Conservation (phyloP, 2,888 invertebrate species). For the Phanerotoma sp. region DNA sequence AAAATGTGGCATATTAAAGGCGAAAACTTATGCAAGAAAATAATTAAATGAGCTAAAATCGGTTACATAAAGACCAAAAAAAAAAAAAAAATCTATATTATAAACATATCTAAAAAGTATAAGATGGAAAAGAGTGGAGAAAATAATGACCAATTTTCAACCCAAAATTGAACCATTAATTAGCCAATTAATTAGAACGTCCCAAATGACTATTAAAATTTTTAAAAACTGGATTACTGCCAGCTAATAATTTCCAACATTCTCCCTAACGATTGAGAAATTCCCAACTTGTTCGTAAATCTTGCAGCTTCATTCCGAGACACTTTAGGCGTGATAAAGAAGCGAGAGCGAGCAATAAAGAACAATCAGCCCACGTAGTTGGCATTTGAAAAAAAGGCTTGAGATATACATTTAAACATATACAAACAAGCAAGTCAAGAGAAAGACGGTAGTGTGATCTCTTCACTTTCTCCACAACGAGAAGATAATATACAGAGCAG, state of each 20-base stretch:
- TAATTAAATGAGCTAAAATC: no score
- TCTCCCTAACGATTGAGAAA: slow-evolving; percentile 14
- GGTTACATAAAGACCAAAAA: no score
- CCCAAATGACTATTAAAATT: slow-evolving; percentile 12
- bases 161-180: no score
- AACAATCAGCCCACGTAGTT: slow-evolving; percentile 3
- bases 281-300: slow-evolving; percentile 13
- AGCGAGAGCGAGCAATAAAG: slow-evolving; percentile 8
- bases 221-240: slow-evolving; percentile 22
- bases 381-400: slow-evolving; percentile 3
- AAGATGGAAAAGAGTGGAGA: no score
- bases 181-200: not conserved
- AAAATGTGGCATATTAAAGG: no score
- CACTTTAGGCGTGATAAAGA: slow-evolving; percentile 1
- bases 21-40: no score
- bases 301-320: slow-evolving; percentile 1
- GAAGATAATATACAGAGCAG: no score
- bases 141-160: no score
- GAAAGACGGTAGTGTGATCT: no score
- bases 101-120: no score
- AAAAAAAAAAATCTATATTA: no score
- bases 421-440: slow-evolving; percentile 19
- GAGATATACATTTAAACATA: slow-evolving; percentile 7
- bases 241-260: slow-evolving; percentile 24
- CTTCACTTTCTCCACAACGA: slow-evolving; percentile 34